phyloP scores from a whole-genome alignment of 30 jellyfish, hydroid and myxozoan species.

The Aurelia aurita complex sp. Pacific region DNA sequence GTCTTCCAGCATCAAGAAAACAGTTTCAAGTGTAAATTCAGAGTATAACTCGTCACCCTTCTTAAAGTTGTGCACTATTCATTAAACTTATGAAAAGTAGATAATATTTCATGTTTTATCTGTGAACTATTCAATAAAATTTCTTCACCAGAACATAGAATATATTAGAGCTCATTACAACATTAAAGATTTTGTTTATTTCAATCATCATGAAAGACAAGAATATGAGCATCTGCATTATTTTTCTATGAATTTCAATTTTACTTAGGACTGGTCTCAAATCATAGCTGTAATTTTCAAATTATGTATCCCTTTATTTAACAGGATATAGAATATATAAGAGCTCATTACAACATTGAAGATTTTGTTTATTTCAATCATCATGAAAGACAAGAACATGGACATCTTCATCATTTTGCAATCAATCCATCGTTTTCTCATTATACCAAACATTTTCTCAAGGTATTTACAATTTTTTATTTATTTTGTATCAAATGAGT shows the following conservation, averaged over 20 bases:
- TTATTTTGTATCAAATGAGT: no score
- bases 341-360: constrained; percentile 98
- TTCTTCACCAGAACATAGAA: constrained; percentile 73
- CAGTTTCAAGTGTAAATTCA: no score
- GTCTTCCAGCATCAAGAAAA: no score
- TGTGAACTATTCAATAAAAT: no score
- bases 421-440: constrained; percentile 94
- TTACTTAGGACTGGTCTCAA: constrained; percentile 32
- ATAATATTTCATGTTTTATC: no score
- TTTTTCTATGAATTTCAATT: constrained; percentile 85
- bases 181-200: constrained; percentile 92
- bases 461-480: constrained; percentile 37
- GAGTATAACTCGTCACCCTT: no score
- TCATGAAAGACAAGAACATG: constrained; percentile 93
- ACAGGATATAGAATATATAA: constrained; percentile 89
- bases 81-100: no score
- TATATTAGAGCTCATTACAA: constrained; percentile 92
- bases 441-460: constrained; percentile 81
- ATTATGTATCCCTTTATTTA: no score
- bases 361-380: constrained; percentile 91
- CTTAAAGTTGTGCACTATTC: no score
- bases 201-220: constrained; percentile 83
- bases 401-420: constrained; percentile 86
- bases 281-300: no score
- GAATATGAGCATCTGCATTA: constrained; percentile 90